Evolutionary conservation across 2,113 vertebrate genomes (phyloP).

Genomic region (Myxocyprinus asiaticus): DNA sequence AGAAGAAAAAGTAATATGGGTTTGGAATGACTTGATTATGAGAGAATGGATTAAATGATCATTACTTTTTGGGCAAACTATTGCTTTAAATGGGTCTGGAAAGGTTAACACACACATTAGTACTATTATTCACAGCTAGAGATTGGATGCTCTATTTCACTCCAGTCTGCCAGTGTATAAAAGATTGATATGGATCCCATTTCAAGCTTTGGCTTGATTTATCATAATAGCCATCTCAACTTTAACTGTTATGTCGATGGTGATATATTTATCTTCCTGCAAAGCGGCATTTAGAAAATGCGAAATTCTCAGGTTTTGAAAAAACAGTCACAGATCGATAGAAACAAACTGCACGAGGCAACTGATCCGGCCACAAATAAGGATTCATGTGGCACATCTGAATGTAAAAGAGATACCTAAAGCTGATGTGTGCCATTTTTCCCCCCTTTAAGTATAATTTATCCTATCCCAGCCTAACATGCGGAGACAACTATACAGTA

Average conservation of each 20-base stretch:
- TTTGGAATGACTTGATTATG: too few relatives aligned
- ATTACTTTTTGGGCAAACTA: too few relatives aligned
- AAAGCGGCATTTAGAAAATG: neutral
- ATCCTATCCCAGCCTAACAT: neutral
- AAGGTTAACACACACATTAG: neutral
- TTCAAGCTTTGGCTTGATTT: slow-evolving; percentile 27
- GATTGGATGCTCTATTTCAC: slow-evolving; percentile 3
- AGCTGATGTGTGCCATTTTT: neutral
- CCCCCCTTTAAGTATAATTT: neutral
- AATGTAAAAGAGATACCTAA: slow-evolving; percentile 31
- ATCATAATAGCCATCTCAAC: slow-evolving; percentile 47
- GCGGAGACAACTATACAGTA: too few relatives aligned
- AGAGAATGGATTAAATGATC: too few relatives aligned
- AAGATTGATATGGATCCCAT: slow-evolving; percentile 36
- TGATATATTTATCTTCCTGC: slow-evolving; percentile 43
- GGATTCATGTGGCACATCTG: slow-evolving; percentile 3
- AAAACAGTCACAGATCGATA: slow-evolving; percentile 40
- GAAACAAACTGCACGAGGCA: slow-evolving; percentile 17
- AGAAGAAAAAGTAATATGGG: too few relatives aligned
- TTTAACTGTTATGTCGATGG: slow-evolving; percentile 36
- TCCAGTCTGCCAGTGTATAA: slow-evolving; percentile 4
- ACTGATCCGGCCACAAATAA: slow-evolving; percentile 14
- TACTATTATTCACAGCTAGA: neutral
- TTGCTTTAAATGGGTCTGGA: too few relatives aligned
- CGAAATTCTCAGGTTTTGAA: slow-evolving; percentile 38